Percentiles rank a stretch among this genome's conserved stretches.
phyloP scores from a whole-genome alignment of 53 echinoderm and acorn worm genomes.

The Paelopatides confundens region DNA sequence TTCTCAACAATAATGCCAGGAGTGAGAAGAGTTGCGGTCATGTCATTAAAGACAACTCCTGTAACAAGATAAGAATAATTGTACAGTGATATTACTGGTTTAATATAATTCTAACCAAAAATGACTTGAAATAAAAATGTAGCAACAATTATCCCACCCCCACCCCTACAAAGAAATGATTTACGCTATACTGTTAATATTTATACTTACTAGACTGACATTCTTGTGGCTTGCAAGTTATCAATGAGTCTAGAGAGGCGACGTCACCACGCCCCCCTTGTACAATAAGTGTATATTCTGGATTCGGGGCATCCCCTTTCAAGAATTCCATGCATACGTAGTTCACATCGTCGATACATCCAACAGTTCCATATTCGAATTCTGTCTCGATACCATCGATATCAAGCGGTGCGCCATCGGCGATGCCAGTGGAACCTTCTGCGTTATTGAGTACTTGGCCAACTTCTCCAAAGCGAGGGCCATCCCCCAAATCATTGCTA shows the following conservation, averaged over 20 bases:
- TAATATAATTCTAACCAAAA: no score
- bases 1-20: conserved; percentile 33
- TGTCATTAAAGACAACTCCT: not conserved
- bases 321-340: conserved; percentile 44
- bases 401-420: not conserved
- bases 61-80: not conserved
- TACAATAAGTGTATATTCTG: conserved; percentile 17
- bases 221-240: conserved; percentile 45
- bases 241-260: conserved; percentile 1
- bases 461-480: conserved; percentile 39
- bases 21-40: not conserved
- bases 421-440: conserved; percentile 7
- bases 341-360: conserved; percentile 17
- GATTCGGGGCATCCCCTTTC: conserved; percentile 28
- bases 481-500: conserved; percentile 31
- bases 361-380: conserved; percentile 34
- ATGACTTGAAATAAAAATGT: no score
- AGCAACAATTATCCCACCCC: no score
- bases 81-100: no score
- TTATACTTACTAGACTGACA: conserved; percentile 50
- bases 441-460: conserved; percentile 10
- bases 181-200: no score
- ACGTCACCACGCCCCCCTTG: not conserved
- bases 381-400: conserved; percentile 39
- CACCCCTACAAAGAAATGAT: no score